Evolutionary conservation across 2,113 vertebrate species (phyloP).

Genomic region (Eretmochelys imbricata): DNA sequence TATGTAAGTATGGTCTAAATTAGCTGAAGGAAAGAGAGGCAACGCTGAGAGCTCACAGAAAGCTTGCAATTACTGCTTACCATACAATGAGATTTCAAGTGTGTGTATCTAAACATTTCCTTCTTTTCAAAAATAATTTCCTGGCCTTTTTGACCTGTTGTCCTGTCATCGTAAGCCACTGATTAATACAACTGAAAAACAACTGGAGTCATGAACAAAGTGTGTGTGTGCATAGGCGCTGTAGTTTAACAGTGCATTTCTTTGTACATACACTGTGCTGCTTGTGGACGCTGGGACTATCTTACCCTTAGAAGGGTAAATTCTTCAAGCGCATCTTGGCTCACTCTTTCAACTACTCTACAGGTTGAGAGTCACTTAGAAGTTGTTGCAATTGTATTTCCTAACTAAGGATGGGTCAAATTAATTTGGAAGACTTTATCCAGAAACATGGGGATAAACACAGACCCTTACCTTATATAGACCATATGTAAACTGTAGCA

Average conservation of each 20-base stretch:
- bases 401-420: neutral
- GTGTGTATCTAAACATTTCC: fast-evolving
- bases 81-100: neutral
- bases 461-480: neutral
- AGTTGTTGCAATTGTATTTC: neutral
- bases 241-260: neutral
- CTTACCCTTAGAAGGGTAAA: neutral
- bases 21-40: neutral
- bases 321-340: neutral
- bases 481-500: neutral
- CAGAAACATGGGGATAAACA: neutral
- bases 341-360: neutral
- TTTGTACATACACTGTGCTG: neutral
- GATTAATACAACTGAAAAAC: neutral
- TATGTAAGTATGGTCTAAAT: constrained; percentile 16
- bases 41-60: neutral
- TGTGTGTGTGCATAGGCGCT: neutral
- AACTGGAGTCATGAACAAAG: neutral
- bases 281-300: neutral
- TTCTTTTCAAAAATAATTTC: neutral
- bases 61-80: neutral
- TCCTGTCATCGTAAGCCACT: neutral
- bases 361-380: neutral
- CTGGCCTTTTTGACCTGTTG: fast-evolving
- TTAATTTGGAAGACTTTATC: neutral